Evolutionary conservation across 2,888 invertebrate genomes (phyloP).

Genomic region (Cyclophora punctaria): DNA sequence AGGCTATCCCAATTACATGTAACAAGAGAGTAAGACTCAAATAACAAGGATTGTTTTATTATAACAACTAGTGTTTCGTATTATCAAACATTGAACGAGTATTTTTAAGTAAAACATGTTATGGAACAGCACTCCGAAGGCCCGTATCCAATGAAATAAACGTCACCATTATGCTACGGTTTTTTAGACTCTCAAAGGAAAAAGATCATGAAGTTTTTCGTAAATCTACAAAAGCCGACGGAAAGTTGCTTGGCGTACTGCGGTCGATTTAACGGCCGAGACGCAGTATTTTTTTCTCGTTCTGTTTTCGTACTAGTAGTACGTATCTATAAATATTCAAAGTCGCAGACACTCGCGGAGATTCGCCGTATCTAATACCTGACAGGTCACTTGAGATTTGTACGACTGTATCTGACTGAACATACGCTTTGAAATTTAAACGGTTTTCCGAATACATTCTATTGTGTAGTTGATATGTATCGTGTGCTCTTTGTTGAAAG

Average conservation of each 20-base stretch:
- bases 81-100: no score
- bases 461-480: background rate
- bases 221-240: conserved; percentile 9
- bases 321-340: conserved; percentile 38
- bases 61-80: no score
- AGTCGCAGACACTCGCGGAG: conserved; percentile 18
- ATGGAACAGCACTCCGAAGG: no score
- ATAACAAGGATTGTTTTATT: no score
- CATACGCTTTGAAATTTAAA: conserved; percentile 11
- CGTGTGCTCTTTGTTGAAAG: background rate
- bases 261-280: conserved; percentile 1
- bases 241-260: conserved; percentile 9
- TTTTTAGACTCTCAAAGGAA: conserved; percentile 11
- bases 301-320: conserved; percentile 7
- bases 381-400: conserved; percentile 21
- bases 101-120: no score
- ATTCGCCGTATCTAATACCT: conserved; percentile 18
- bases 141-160: no score
- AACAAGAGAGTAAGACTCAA: no score
- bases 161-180: conserved; percentile 1
- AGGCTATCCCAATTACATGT: no score
- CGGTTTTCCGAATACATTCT: background rate
- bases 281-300: conserved; percentile 5
- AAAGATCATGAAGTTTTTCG: conserved; percentile 9
- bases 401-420: background rate